Percentiles rank a stretch among this genome's conserved stretches.
Evolutionary conservation across 2,797 vertebrate species (phyloP).

Genomic region (Sylvilagus floridanus): DNA sequence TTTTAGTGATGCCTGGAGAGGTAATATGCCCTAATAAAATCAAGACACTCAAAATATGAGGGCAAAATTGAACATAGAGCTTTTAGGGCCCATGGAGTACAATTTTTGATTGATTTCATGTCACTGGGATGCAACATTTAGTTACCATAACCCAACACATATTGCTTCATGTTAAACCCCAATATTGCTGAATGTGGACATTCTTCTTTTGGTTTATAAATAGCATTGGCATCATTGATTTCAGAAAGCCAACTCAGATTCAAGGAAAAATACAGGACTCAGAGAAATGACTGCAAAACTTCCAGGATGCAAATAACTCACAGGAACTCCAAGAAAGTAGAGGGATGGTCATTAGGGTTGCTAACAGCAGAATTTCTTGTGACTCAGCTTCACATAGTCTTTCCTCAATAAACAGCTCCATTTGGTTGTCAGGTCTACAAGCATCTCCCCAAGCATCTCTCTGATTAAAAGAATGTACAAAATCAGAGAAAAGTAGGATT

Average conservation of each 20-base stretch:
- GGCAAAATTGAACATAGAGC: slow-evolving; percentile 10
- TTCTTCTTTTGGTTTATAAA: slow-evolving; percentile 4
- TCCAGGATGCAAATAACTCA: background rate
- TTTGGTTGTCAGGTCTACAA: background rate
- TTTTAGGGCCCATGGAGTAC: background rate
- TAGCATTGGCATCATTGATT: background rate
- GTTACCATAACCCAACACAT: background rate
- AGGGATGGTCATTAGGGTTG: background rate
- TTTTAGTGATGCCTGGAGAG: background rate
- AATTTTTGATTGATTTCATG: background rate
- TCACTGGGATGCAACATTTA: background rate
- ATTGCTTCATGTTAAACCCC: background rate
- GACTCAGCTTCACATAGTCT: background rate
- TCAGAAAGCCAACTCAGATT: slow-evolving; percentile 20
- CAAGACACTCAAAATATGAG: background rate
- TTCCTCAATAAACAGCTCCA: background rate
- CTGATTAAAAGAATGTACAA: background rate
- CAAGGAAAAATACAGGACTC: slow-evolving; percentile 3
- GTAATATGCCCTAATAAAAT: background rate
- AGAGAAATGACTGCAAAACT: slow-evolving; percentile 11
- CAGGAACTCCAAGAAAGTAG: slow-evolving; percentile 13
- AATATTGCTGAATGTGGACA: background rate
- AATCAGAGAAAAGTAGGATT: background rate
- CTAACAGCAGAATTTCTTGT: background rate
- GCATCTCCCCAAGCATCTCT: background rate